Conservation (phyloP, 2,113 vertebrate genomes). For the Leptodactylus fuscus region DNA sequence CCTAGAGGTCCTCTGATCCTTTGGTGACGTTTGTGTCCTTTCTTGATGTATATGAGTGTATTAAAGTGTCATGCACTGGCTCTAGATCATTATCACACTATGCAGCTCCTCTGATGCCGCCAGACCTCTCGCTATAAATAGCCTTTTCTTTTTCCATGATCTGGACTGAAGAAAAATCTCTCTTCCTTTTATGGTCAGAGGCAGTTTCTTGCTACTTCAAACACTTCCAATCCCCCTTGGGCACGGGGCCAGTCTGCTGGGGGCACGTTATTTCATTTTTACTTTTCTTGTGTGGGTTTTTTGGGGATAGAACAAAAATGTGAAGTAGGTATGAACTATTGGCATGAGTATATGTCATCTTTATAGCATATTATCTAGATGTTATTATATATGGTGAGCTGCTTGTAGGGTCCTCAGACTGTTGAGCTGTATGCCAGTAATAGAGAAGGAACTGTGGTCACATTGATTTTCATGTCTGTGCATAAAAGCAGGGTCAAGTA, state of each 20-base stretch:
- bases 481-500: too few species aligned
- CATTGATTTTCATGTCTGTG: too few species aligned
- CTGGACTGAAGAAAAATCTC: slow-evolving; percentile 66
- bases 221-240: slow-evolving; percentile 67
- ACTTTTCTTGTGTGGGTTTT: slow-evolving; percentile 43
- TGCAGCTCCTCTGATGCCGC: slow-evolving; percentile 33
- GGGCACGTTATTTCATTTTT: slow-evolving; percentile 55
- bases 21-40: not conserved
- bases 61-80: slow-evolving; percentile 26
- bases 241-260: slow-evolving; percentile 68
- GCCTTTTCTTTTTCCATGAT: slow-evolving; percentile 75
- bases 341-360: not conserved
- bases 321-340: slow-evolving; percentile 63
- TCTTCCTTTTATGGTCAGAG: slow-evolving; percentile 85
- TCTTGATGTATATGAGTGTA: slow-evolving; percentile 27
- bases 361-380: not conserved
- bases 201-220: slow-evolving; percentile 70
- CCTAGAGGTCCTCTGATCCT: not conserved
- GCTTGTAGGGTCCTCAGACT: too few species aligned
- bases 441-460: too few species aligned
- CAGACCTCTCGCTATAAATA: slow-evolving; percentile 81
- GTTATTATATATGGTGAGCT: not conserved
- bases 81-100: slow-evolving; percentile 52
- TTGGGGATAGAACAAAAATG: slow-evolving; percentile 65
- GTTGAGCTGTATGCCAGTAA: too few species aligned